Percentiles rank a stretch among this genome's conserved stretches.
These are phyloP conservation scores for Drosophila falleni DNA, from an alignment of 2,888 invertebrate genomes.

Conservation along the genomic window DNA sequence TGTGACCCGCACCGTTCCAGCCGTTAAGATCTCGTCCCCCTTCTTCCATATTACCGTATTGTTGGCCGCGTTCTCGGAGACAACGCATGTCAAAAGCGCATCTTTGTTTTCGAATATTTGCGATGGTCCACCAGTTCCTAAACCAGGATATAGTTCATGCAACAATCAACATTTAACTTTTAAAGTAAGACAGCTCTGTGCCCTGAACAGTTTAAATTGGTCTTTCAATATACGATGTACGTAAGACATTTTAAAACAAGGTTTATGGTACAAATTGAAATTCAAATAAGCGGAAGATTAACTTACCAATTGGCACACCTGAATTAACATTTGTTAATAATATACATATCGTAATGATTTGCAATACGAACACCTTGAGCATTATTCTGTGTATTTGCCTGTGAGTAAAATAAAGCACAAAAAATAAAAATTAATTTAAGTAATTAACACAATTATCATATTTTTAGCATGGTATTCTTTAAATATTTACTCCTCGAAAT, in stretches of 20 bases:
- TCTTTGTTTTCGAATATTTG: constrained; percentile 90
- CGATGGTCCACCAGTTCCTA: constrained; percentile 85
- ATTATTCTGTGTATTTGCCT: constrained; percentile 67
- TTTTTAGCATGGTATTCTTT: too few species aligned
- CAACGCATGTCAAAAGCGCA: constrained; percentile 93
- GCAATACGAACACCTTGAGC: constrained; percentile 78
- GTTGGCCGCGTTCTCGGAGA: constrained; percentile 87
- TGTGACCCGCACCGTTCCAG: constrained; percentile 91
- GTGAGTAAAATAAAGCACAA: background rate
- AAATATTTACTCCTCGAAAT: too few species aligned
- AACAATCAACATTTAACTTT: background rate
- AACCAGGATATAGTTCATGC: background rate
- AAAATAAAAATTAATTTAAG: background rate
- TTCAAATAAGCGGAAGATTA: background rate
- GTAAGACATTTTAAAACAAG: too few species aligned
- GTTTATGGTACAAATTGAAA: too few species aligned
- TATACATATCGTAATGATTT: constrained; percentile 79
- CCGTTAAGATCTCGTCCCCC: constrained; percentile 90
- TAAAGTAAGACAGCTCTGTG: background rate
- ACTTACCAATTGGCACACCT: constrained; percentile 82
- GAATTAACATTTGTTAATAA: constrained; percentile 81
- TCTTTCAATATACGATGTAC: background rate
- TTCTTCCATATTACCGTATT: constrained; percentile 92
- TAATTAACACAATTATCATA: background rate
- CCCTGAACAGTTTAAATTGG: background rate